A percentile compares a stretch with the other conserved stretches of the same genome.
These are phyloP conservation scores for Diabrotica virgifera DNA, from an alignment of 1,140 invertebrate species.

Conservation along the genomic window DNA sequence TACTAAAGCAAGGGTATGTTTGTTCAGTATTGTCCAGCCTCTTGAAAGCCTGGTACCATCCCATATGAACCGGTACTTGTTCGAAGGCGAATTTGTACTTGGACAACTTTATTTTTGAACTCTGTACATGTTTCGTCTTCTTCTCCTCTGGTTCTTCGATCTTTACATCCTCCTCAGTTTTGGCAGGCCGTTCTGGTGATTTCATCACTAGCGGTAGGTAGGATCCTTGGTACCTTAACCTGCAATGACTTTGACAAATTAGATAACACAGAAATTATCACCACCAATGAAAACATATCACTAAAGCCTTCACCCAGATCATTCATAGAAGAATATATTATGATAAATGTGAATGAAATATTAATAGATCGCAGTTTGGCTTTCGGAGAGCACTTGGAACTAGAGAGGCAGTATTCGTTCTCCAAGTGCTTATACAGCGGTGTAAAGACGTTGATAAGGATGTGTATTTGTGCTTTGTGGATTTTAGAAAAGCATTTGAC, in stretches of 20 bases:
- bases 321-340: too few species aligned
- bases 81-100: conserved; percentile 74
- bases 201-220: conserved; percentile 36
- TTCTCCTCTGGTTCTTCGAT: conserved; percentile 17
- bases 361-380: too few species aligned
- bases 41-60: conserved; percentile 75
- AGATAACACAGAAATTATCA: not conserved
- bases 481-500: too few species aligned
- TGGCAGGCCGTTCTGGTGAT: conserved; percentile 33
- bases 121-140: conserved; percentile 19
- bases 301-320: too few species aligned
- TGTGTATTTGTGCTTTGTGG: too few species aligned
- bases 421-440: too few species aligned
- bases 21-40: conserved; percentile 69
- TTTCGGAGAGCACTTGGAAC: too few species aligned
- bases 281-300: too few species aligned
- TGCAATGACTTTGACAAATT: conserved; percentile 33
- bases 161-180: conserved; percentile 21
- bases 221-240: conserved; percentile 45
- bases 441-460: too few species aligned
- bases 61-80: conserved; percentile 64
- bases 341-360: too few species aligned
- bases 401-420: too few species aligned
- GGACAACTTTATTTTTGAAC: conserved; percentile 31
- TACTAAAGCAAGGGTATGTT: conserved; percentile 50